These are phyloP conservation scores for Epinephelus malabaricus DNA, from an alignment of 2,797 vertebrate species.

Conservation along the genomic window DNA sequence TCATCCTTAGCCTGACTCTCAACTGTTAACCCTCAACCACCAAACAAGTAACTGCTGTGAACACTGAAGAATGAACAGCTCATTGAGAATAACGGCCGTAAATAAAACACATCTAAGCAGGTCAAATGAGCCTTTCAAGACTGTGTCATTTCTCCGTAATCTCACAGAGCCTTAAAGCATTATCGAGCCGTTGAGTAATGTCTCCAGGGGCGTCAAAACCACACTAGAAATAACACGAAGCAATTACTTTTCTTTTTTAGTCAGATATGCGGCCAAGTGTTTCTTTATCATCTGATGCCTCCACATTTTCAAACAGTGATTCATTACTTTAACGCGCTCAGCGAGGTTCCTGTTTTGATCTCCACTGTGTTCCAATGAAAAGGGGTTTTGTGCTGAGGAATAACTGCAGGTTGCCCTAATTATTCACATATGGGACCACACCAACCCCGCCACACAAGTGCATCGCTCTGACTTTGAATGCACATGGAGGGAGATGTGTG, in stretches of 20 bases:
- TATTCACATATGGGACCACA: conserved; percentile 75
- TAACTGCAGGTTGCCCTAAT: conserved; percentile 77
- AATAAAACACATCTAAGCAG: conserved; percentile 41
- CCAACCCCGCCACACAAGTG: conserved; percentile 50
- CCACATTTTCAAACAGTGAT: conserved; percentile 61
- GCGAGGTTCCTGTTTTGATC: conserved; percentile 70
- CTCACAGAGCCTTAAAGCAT: conserved; percentile 38
- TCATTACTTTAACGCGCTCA: conserved; percentile 52
- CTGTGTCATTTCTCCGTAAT: conserved; percentile 2
- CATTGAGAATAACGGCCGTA: conserved; percentile 28
- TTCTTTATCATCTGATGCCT: conserved; percentile 14
- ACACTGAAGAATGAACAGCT: conserved; percentile 39
- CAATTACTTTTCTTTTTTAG: conserved; percentile 45
- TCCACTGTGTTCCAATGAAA: conserved; percentile 52
- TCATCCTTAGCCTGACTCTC: conserved; percentile 14
- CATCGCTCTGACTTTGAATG: conserved; percentile 28
- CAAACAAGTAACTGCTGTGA: conserved; percentile 22
- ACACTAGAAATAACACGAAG: conserved; percentile 40
- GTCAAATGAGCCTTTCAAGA: conserved; percentile 15
- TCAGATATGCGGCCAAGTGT: conserved; percentile 24
- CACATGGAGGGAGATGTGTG: conserved; percentile 26
- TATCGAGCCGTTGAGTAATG: conserved; percentile 17
- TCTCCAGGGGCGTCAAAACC: conserved; percentile 48
- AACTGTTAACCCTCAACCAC: conserved; percentile 1
- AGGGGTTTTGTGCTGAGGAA: conserved; percentile 72